Evolutionary conservation across 2,888 invertebrate species (phyloP).

Genomic region (Herminia tarsipennalis): DNA sequence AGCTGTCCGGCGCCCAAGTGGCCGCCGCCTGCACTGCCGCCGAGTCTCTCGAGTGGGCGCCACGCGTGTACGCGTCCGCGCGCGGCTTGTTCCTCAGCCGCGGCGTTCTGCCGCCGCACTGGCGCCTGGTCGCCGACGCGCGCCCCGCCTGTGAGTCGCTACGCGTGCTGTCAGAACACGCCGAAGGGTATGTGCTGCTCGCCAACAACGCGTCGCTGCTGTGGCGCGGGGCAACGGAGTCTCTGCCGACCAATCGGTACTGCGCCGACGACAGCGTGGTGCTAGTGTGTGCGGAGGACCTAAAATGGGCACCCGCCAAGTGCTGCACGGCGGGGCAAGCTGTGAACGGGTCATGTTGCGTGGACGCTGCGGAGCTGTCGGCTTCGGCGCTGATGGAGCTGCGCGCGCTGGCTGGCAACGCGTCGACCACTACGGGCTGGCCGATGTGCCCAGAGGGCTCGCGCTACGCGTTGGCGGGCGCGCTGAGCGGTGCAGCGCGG

Average conservation of each 20-base stretch:
- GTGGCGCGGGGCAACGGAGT: conserved; percentile 71
- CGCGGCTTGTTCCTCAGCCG: conserved; percentile 66
- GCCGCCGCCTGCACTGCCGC: conserved; percentile 56
- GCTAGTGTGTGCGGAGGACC: conserved; percentile 85
- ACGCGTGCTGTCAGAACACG: conserved; percentile 68
- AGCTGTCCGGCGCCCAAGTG: conserved; percentile 59
- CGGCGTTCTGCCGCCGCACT: conserved; percentile 77
- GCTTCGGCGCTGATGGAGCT: conserved; percentile 65
- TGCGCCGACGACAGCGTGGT: conserved; percentile 89
- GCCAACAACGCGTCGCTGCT: conserved; percentile 88
- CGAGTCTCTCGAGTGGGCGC: conserved; percentile 84
- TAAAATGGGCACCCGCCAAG: conserved; percentile 80
- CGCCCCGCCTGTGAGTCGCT: conserved; percentile 64
- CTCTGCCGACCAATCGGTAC: conserved; percentile 85
- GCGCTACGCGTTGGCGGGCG: conserved; percentile 86
- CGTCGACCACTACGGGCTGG: conserved; percentile 79
- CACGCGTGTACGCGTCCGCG: conserved; percentile 85
- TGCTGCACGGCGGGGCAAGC: conserved; percentile 89
- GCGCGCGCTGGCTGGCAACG: conserved; percentile 59
- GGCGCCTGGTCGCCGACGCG: conserved; percentile 71
- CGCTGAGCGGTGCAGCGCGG: conserved; percentile 75
- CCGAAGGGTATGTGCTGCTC: conserved; percentile 82
- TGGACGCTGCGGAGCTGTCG: conserved; percentile 65
- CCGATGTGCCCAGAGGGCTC: conserved; percentile 80
- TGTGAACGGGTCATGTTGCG: conserved; percentile 84